These are phyloP conservation scores for Macrosiphum euphorbiae DNA, from an alignment of 2,888 invertebrate genomes.

Conservation along the genomic window DNA sequence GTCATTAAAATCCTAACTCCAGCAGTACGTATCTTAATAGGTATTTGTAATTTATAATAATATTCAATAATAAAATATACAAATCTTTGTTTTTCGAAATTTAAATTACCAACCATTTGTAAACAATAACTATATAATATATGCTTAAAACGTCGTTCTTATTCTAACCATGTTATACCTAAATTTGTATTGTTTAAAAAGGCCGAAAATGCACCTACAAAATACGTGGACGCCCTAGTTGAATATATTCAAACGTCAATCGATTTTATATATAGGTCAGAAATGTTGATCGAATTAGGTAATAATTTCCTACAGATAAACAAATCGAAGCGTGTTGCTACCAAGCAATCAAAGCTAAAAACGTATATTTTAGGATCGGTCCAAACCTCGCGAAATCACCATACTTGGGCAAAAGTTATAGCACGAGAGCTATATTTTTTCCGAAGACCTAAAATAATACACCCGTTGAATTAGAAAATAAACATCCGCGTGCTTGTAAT, in stretches of 20 bases:
- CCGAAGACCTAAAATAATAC: background rate
- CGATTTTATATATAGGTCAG: background rate
- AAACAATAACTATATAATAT: no score
- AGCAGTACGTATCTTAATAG: no score
- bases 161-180: background rate
- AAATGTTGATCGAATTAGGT: no score
- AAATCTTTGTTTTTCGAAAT: no score
- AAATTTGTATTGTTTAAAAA: no score
- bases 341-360: background rate
- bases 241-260: background rate
- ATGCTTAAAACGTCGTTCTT: background rate
- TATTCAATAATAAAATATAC: no score
- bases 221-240: background rate
- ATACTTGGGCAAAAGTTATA: background rate
- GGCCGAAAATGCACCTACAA: background rate
- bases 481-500: background rate
- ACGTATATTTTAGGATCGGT: background rate
- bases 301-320: background rate
- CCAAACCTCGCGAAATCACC: background rate
- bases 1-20: no score
- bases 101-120: no score
- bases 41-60: no score
- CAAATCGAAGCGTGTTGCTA: background rate
- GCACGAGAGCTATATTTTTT: background rate
- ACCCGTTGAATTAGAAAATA: slow-evolving; percentile 9